Conservation (phyloP, 2,888 invertebrate genomes). For the Noctuana brunneofusca region DNA sequence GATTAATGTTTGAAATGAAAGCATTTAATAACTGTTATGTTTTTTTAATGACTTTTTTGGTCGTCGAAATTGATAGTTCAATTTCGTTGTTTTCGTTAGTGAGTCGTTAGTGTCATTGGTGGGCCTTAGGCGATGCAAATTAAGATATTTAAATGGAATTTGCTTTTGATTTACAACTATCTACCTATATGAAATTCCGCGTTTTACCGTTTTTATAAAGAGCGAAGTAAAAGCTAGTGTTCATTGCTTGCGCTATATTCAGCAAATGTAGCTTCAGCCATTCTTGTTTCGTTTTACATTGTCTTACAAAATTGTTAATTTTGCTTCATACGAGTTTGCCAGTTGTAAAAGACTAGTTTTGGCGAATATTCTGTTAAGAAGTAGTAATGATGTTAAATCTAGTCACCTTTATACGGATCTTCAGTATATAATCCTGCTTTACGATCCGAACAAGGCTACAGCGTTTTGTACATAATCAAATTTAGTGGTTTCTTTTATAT, state of each 20-base stretch:
- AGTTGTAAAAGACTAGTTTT: background rate
- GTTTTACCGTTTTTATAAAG: conserved; percentile 21
- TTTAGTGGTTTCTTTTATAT: background rate
- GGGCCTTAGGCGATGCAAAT: conserved; percentile 73
- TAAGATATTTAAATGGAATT: conserved; percentile 70
- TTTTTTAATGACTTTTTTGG: conserved; percentile 65
- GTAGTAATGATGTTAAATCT: background rate
- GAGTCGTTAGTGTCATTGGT: conserved; percentile 72
- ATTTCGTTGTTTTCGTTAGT: conserved; percentile 72
- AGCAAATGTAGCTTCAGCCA: background rate
- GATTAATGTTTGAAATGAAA: conserved; percentile 45
- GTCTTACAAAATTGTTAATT: background rate
- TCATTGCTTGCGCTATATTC: too few relatives aligned
- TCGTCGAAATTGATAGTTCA: conserved; percentile 72
- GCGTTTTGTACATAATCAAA: background rate
- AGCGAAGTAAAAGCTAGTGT: too few relatives aligned
- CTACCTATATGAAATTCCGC: conserved; percentile 40
- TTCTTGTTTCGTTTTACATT: background rate
- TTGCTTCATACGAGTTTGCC: background rate
- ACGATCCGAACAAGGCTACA: background rate
- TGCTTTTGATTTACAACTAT: conserved; percentile 66
- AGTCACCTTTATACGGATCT: background rate
- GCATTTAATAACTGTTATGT: conserved; percentile 56
- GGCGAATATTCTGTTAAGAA: background rate
- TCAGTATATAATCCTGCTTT: background rate